Conservation (phyloP, 1,140 invertebrate genomes). For the Zaprionus ghesquierei region DNA sequence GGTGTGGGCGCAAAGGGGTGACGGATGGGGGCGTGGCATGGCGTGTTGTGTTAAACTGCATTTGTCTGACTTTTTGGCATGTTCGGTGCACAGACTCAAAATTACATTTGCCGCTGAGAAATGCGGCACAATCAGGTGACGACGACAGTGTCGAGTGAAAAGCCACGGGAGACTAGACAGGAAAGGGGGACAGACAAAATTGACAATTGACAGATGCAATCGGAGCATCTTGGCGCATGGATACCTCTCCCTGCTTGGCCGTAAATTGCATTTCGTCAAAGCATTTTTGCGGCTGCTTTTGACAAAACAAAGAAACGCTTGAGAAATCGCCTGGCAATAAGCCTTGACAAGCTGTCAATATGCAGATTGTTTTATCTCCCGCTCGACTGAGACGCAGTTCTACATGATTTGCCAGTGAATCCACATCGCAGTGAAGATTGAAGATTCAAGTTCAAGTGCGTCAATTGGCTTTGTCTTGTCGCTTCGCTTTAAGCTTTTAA, state of each 20-base stretch:
- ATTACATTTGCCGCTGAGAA: conserved; percentile 62
- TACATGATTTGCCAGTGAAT: conserved; percentile 60
- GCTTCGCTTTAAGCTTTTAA: conserved; percentile 68
- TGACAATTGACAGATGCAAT: conserved; percentile 76
- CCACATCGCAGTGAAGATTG: conserved; percentile 23
- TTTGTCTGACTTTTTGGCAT: conserved; percentile 61
- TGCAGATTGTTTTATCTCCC: conserved; percentile 63
- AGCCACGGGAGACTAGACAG: background rate
- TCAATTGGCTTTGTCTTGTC: conserved; percentile 54
- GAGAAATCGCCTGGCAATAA: conserved; percentile 55
- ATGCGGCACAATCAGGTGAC: conserved; percentile 62
- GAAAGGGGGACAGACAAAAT: conserved; percentile 34
- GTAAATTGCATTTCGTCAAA: conserved; percentile 79
- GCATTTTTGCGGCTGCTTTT: conserved; percentile 68
- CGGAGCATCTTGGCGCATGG: conserved; percentile 35
- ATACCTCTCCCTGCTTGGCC: background rate
- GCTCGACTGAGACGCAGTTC: conserved; percentile 50
- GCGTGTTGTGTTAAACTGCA: conserved; percentile 74
- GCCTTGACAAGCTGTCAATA: conserved; percentile 75
- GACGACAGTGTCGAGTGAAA: conserved; percentile 50
- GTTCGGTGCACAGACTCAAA: conserved; percentile 49
- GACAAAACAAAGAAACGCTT: conserved; percentile 56
- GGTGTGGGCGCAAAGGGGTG: background rate
- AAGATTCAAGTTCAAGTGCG: conserved; percentile 69
- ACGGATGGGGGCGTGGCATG: background rate